Conservation (phyloP, 2,888 invertebrate genomes). For the Thera britannica region DNA sequence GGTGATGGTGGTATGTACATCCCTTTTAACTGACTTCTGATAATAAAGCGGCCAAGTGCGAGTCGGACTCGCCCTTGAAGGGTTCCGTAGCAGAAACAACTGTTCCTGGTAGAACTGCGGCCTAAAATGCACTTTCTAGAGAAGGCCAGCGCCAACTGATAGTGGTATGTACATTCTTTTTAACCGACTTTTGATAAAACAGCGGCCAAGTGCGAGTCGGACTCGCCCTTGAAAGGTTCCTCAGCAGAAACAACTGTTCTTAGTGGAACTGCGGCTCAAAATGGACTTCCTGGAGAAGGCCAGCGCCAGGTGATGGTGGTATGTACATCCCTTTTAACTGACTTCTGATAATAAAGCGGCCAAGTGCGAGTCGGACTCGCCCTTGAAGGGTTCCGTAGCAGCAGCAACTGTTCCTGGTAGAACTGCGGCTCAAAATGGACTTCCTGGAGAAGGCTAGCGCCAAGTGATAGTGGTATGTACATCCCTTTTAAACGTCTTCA, state of each 20-base stretch:
- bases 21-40: too few relatives aligned
- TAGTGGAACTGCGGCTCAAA: constrained; percentile 78
- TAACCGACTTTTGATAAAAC: too few relatives aligned
- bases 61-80: too few relatives aligned
- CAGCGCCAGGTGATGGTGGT: constrained; percentile 65
- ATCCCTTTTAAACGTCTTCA: too few relatives aligned
- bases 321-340: too few relatives aligned
- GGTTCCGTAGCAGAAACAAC: too few relatives aligned
- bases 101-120: constrained; percentile 76
- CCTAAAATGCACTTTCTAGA: constrained; percentile 83
- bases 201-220: too few relatives aligned
- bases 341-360: too few relatives aligned
- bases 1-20: constrained; percentile 50
- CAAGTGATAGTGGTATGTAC: constrained; percentile 56
- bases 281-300: constrained; percentile 83
- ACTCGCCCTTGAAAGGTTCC: too few relatives aligned
- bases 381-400: too few relatives aligned
- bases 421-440: constrained; percentile 80
- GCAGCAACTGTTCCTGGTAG: constrained; percentile 78
- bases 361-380: too few relatives aligned
- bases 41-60: too few relatives aligned
- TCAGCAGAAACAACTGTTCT: constrained; percentile 46
- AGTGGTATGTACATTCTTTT: constrained; percentile 44
- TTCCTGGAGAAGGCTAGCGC: constrained; percentile 80
- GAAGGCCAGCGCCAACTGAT: constrained; percentile 75